These are phyloP conservation scores for Clitarchus hookeri DNA, from an alignment of 2,888 invertebrate species.

Conservation along the genomic window DNA sequence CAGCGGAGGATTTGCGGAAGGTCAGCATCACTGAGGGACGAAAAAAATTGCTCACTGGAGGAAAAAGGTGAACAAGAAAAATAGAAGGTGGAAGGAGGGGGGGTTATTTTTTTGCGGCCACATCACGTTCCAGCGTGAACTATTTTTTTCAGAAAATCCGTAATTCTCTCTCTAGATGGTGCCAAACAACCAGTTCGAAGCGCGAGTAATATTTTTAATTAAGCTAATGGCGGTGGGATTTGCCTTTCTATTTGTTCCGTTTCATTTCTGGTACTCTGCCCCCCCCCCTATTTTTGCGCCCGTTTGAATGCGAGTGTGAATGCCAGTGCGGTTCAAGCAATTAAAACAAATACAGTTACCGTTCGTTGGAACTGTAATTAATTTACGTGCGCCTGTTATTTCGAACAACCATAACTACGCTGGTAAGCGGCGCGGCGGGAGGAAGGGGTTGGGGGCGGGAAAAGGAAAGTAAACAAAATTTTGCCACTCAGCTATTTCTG, in stretches of 20 bases:
- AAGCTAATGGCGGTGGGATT: background rate
- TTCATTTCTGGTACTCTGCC: background rate
- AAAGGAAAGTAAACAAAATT: background rate
- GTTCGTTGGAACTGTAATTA: background rate
- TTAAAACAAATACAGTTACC: background rate
- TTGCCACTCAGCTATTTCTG: background rate
- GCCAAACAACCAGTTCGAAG: background rate
- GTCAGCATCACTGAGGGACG: no score
- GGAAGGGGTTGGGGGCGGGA: no score
- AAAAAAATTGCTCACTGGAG: no score
- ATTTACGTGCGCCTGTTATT: conserved; percentile 1
- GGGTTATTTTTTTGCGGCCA: no score
- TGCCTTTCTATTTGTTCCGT: background rate
- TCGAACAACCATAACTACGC: background rate
- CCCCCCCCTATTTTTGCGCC: background rate
- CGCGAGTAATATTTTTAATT: background rate
- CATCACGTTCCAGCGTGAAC: no score
- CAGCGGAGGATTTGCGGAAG: no score
- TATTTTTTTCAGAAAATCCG: no score
- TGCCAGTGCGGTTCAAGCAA: background rate
- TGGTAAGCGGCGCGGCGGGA: background rate
- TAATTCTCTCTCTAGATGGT: no score
- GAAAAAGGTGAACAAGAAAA: no score
- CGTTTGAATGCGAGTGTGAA: background rate
- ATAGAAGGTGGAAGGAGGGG: no score